Base-by-base conservation (phyloP, 1,140 invertebrate genomes). In the Euglossa dilemma region DNA sequence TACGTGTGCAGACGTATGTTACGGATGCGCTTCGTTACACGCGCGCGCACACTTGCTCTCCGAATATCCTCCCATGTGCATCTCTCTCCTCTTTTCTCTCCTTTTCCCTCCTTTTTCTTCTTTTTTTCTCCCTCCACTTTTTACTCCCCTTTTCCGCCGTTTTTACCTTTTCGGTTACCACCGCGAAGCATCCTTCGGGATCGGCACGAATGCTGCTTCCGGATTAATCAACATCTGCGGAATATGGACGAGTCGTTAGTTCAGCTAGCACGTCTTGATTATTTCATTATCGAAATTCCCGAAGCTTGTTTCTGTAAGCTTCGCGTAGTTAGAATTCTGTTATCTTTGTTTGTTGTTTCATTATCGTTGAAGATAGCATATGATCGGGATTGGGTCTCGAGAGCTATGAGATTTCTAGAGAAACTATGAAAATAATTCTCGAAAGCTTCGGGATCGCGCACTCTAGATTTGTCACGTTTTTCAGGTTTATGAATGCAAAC, bases 1-100 rank as follows among this genome's bases (percentile, higher is more conserved):
- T 84, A 70, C 54, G 47, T 50, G 54, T 78, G 54, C 82, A 54
- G 45, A 85, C 74, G 69, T 64, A 36, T 71, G 61, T 84, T 78
- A 78, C 54, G 52, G 59, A 54, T 20, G 28, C 81, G 84, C 66
- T 78, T 52, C 74, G 73, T 47, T 85, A 69, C 72, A 28, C 57
- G 50, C 50, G 47, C 28, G 47, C 82, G 52, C 56, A 54, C 50
- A 69, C 47, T 75, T 72, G 25, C 54, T 50, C 63, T 66, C 36
- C 54, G 56, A 47, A 75, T 71, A 59, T 43, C 6, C 52, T 73
- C 8, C 28, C 52, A 23, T 28, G 8, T 43, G 25, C 52, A 43
- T 71, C 47, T 52, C 23, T 25, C 20, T 36, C 36, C 20, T 25
- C 18, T 23, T 47, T 67, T 23, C 64, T n/a, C 64, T 45, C 28